Conservation (phyloP, 2,113 vertebrate species). For the Callipepla squamata region DNA sequence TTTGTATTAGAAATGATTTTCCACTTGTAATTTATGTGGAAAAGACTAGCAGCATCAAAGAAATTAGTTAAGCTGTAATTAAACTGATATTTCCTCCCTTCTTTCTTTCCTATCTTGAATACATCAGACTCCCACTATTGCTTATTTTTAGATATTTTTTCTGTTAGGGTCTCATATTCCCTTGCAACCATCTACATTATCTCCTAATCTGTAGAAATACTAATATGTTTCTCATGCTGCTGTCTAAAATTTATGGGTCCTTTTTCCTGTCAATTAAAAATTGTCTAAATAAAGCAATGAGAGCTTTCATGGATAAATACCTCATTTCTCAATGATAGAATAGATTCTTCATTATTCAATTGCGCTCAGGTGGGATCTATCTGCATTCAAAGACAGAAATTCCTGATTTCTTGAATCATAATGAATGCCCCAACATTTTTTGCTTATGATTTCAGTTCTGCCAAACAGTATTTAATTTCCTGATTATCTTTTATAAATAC, state of each 20-base stretch:
- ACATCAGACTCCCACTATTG: background rate
- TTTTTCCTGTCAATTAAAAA: slow-evolving; percentile 51
- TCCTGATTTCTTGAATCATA: slow-evolving; percentile 12
- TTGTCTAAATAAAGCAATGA: slow-evolving; percentile 25
- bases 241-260: slow-evolving; percentile 25
- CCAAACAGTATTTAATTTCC: slow-evolving; percentile 27
- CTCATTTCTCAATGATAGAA: slow-evolving; percentile 42
- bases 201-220: background rate
- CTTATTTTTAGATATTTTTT: background rate
- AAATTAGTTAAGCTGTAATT: background rate
- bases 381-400: slow-evolving; percentile 6
- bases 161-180: background rate
- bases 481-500: slow-evolving; percentile 24
- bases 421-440: background rate
- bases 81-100: background rate
- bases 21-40: background rate
- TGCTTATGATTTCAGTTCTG: background rate
- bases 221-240: background rate
- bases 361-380: slow-evolving; percentile 2
- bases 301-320: slow-evolving; percentile 59
- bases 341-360: slow-evolving; percentile 59
- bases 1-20: background rate
- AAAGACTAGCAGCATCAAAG: background rate
- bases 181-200: slow-evolving; percentile 15
- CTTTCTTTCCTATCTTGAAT: background rate